phyloP scores from a whole-genome alignment of 2,113 vertebrate genomes.

The Tiliqua scincoides region DNA sequence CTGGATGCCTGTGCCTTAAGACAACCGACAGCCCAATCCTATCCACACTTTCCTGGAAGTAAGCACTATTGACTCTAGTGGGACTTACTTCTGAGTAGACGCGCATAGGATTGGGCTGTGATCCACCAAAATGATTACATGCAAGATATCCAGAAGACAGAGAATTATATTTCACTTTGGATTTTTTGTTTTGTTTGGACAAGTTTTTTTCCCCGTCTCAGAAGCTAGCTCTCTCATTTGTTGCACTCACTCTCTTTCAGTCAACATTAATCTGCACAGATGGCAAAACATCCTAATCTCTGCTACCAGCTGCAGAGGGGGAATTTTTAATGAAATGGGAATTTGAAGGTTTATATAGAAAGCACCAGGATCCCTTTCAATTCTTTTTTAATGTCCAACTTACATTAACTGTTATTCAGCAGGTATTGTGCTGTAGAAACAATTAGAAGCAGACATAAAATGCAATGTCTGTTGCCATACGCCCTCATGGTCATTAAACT shows the following conservation, averaged over 20 bases:
- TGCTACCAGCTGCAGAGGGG: conserved; percentile 78
- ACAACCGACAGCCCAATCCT: no score
- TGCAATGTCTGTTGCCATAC: background rate
- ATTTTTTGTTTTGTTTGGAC: conserved; percentile 62
- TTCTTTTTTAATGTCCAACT: conserved; percentile 63
- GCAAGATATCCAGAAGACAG: conserved; percentile 67
- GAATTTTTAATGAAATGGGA: conserved; percentile 85
- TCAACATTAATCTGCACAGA: conserved; percentile 85
- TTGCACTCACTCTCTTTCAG: conserved; percentile 68
- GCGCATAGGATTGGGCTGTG: no score
- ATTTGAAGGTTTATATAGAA: conserved; percentile 81
- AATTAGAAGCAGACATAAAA: background rate
- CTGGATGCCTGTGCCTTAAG: conserved; percentile 53
- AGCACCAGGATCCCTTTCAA: conserved; percentile 70
- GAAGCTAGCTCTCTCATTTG: conserved; percentile 77
- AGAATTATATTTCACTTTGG: conserved; percentile 56
- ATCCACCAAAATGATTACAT: conserved; percentile 55
- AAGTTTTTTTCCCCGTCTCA: conserved; percentile 27
- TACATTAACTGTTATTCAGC: conserved; percentile 65
- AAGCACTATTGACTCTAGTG: no score
- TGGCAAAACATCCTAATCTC: conserved; percentile 82
- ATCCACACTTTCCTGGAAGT: no score
- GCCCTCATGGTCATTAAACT: background rate
- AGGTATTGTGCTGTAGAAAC: conserved; percentile 56
- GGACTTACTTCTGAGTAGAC: no score